A percentile compares a stretch with the other conserved stretches of the same genome.
Conservation (phyloP, 2,888 invertebrate species). For the Drepana falcataria region DNA sequence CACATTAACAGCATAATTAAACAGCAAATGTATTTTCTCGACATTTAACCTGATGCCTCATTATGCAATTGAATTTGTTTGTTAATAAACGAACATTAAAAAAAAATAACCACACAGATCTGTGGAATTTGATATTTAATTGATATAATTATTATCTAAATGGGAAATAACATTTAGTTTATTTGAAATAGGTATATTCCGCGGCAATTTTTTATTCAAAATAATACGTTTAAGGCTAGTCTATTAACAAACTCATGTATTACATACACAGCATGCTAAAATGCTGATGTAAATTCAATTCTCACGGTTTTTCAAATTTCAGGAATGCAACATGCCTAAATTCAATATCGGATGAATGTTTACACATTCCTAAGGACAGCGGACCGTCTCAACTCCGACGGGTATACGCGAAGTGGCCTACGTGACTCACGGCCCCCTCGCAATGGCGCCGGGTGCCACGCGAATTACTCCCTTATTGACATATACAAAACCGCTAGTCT, state of each 20-base stretch:
- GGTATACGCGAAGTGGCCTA: constrained; percentile 62
- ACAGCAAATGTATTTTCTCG: too few species aligned
- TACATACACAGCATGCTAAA: not conserved
- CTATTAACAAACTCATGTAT: too few species aligned
- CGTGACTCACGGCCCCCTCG: constrained; percentile 69
- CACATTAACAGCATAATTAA: too few species aligned
- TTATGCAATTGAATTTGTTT: too few species aligned
- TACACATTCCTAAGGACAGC: constrained; percentile 8
- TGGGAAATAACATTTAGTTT: too few species aligned
- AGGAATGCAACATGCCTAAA: constrained; percentile 30
- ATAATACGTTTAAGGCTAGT: too few species aligned
- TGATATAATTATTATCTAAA: too few species aligned
- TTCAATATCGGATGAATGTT: constrained; percentile 13
- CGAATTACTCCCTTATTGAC: constrained; percentile 71
- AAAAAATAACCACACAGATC: too few species aligned
- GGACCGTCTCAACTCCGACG: constrained; percentile 39
- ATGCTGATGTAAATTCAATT: constrained; percentile 3
- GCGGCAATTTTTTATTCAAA: not conserved
- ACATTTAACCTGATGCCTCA: too few species aligned
- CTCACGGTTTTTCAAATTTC: constrained; percentile 43
- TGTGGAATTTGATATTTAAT: too few species aligned
- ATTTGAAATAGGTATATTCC: too few species aligned
- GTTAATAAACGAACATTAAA: too few species aligned
- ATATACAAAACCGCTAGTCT: constrained; percentile 22
- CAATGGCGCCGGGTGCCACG: constrained; percentile 73